These are phyloP conservation scores for Cyprinodon tularosa DNA, from an alignment of 2,113 vertebrate genomes.

Conservation along the genomic window DNA sequence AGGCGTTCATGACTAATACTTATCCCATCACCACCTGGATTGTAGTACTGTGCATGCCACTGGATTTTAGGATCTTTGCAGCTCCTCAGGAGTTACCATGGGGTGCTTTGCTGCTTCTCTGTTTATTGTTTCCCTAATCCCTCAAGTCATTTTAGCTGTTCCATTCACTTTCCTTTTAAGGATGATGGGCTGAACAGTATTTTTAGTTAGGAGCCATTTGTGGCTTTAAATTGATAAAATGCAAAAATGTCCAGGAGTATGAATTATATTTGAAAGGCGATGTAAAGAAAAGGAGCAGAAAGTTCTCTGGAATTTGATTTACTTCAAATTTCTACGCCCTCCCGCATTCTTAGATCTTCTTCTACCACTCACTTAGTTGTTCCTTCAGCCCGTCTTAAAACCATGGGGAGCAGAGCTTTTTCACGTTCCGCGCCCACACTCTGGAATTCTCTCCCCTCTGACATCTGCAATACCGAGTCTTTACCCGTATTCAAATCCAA, in stretches of 20 bases:
- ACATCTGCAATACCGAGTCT: too few species aligned
- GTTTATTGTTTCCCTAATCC: too few species aligned
- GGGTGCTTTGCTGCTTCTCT: too few species aligned
- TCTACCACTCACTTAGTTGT: too few species aligned
- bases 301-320: conserved; percentile 26
- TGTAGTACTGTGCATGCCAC: not conserved
- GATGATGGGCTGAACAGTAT: not conserved
- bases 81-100: too few species aligned
- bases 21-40: not conserved
- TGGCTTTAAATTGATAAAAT: not conserved
- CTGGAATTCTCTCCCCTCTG: too few species aligned
- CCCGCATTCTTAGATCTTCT: too few species aligned
- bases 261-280: not conserved
- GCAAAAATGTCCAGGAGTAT: not conserved
- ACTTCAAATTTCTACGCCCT: too few species aligned
- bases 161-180: not conserved
- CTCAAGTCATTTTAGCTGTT: not conserved
- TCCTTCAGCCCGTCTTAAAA: too few species aligned
- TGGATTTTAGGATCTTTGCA: not conserved
- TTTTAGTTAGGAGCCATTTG: not conserved
- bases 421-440: too few species aligned
- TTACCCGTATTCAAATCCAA: too few species aligned
- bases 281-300: conserved; percentile 36
- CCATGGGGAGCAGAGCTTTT: too few species aligned
- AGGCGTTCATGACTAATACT: not conserved